Conservation (phyloP, 2,888 invertebrate species). For the Agrilus biguttatus region DNA sequence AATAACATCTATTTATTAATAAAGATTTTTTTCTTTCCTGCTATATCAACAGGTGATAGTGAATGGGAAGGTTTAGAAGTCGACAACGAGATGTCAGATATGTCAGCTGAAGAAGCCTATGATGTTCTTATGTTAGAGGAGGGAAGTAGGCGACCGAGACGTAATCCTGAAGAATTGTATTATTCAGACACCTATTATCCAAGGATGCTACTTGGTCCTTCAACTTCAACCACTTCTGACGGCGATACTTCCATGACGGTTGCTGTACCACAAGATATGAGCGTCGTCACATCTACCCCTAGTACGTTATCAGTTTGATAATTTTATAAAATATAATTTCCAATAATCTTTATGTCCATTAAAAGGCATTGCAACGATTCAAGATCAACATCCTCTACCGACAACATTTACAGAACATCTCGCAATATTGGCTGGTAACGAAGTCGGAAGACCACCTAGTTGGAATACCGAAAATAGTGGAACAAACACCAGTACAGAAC, state of each 20-base stretch:
- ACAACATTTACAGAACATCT: conserved; percentile 16
- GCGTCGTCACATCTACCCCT: conserved; percentile 3
- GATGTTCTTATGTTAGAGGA: conserved; percentile 30
- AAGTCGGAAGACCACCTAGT: conserved; percentile 16
- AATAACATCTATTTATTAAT: not conserved
- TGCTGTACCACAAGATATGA: conserved; percentile 13
- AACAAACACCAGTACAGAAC: conserved; percentile 23
- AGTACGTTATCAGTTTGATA: conserved; percentile 3
- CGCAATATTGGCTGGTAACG: conserved; percentile 25
- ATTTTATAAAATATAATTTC: not conserved
- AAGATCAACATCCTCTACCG: conserved; percentile 10
- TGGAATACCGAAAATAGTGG: conserved; percentile 6
- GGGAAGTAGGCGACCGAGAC: conserved; percentile 11
- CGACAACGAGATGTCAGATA: conserved; percentile 38
- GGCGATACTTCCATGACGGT: conserved; percentile 15
- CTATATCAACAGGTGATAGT: conserved; percentile 40
- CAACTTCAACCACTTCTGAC: conserved; percentile 10
- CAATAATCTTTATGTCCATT: not conserved
- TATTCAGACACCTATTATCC: not conserved
- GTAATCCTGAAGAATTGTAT: conserved; percentile 9
- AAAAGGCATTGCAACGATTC: conserved; percentile 4
- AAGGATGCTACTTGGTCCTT: conserved; percentile 12
- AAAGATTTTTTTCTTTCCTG: not conserved
- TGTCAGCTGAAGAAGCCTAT: conserved; percentile 22
- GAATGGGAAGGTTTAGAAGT: conserved; percentile 62